Conservation (phyloP, 2,888 invertebrate genomes). For the Ectemnius cavifrons region DNA sequence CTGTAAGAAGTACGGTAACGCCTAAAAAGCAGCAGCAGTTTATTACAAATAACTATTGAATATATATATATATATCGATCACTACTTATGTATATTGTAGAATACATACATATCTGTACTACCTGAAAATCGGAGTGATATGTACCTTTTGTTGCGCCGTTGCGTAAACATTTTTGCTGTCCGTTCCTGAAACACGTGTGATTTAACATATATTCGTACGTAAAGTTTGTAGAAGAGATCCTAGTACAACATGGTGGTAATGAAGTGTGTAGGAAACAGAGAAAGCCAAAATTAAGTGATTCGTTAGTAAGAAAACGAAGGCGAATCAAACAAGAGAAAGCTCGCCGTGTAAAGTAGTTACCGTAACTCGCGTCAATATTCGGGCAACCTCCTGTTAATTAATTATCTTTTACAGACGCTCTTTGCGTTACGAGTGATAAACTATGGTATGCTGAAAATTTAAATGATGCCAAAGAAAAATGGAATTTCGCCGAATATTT, state of each 20-base stretch:
- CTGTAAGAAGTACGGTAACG: conserved; percentile 65
- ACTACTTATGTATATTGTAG: neutral
- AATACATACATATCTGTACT: neutral
- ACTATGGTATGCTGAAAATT: no score
- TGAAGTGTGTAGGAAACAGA: neutral
- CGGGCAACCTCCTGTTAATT: no score
- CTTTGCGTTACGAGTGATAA: no score
- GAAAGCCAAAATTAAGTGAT: neutral
- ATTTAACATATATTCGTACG: conserved; percentile 39
- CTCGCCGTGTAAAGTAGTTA: no score
- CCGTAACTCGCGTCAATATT: no score
- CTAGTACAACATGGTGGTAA: neutral
- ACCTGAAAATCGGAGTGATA: conserved; percentile 33
- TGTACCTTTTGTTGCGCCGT: conserved; percentile 78
- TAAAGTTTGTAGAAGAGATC: neutral
- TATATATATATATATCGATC: conserved; percentile 35
- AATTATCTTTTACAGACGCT: no score
- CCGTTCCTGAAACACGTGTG: conserved; percentile 69
- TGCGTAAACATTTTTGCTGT: conserved; percentile 74
- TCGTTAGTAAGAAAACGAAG: no score
- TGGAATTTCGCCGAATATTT: no score
- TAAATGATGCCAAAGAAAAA: no score
- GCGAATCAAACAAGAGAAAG: no score
- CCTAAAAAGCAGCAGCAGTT: conserved; percentile 62
- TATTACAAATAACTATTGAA: conserved; percentile 53